Percentiles rank a stretch among this genome's conserved stretches.
These are phyloP conservation scores for Oryzias curvinotus DNA, from an alignment of 2,113 vertebrate species.

Conservation along the genomic window DNA sequence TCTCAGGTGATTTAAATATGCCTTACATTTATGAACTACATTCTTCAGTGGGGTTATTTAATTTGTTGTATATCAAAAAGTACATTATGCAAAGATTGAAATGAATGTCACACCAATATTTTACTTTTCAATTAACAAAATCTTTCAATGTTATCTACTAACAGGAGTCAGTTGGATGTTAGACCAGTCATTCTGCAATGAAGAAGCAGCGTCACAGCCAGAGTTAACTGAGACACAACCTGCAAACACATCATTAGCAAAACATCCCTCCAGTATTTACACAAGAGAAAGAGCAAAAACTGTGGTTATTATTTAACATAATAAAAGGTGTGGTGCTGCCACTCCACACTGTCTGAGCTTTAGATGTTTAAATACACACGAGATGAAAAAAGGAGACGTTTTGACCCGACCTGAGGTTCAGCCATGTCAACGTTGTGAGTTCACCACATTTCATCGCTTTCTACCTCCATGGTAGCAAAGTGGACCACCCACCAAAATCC, in stretches of 20 bases:
- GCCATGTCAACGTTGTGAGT: conserved; percentile 30
- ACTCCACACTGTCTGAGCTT: conserved; percentile 39
- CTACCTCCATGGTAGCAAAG: conserved; percentile 41
- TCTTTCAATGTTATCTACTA: conserved; percentile 23
- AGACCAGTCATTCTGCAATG: conserved; percentile 26
- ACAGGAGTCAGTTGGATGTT: conserved; percentile 1
- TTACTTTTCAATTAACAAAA: too few species aligned
- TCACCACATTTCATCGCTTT: conserved; percentile 37
- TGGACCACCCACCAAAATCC: conserved; percentile 61
- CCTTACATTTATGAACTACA: too few species aligned
- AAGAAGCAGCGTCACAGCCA: conserved; percentile 22
- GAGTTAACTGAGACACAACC: conserved; percentile 11
- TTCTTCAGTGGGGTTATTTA: too few species aligned
- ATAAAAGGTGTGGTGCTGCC: conserved; percentile 55
- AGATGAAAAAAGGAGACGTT: conserved; percentile 53
- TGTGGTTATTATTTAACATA: conserved; percentile 59
- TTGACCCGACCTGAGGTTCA: conserved; percentile 31
- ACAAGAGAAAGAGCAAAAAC: conserved; percentile 33
- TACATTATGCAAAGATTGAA: too few species aligned
- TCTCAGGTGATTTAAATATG: too few species aligned
- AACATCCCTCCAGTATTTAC: conserved; percentile 45
- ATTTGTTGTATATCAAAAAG: too few species aligned
- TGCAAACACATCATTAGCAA: conserved; percentile 4
- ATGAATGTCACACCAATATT: too few species aligned
- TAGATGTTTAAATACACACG: conserved; percentile 24